A percentile compares a stretch with the other conserved stretches of the same genome.
These are phyloP conservation scores for Echeneis naucrates DNA, from an alignment of 2,797 vertebrate genomes.

Conservation along the genomic window DNA sequence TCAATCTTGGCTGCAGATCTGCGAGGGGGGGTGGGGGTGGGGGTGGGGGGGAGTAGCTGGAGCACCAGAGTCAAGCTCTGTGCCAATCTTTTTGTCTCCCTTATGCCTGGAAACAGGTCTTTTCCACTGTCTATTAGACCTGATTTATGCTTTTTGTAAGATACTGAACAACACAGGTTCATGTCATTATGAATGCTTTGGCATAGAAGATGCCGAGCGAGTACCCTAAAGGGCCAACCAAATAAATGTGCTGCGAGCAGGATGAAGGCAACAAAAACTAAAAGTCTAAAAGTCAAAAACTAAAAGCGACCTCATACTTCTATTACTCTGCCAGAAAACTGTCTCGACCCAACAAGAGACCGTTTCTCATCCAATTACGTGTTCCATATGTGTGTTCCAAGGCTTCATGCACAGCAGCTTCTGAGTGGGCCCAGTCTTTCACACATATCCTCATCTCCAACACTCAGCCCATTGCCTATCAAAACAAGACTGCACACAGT, in stretches of 20 bases:
- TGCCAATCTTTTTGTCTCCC: conserved; percentile 57
- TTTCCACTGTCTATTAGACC: conserved; percentile 78
- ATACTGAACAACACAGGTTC: conserved; percentile 76
- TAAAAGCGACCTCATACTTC: conserved; percentile 68
- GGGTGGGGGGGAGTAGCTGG: conserved; percentile 59
- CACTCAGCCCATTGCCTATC: conserved; percentile 65
- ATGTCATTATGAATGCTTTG: conserved; percentile 78
- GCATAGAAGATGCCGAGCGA: conserved; percentile 58
- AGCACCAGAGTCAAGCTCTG: conserved; percentile 49
- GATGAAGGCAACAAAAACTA: conserved; percentile 63
- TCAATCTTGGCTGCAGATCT: conserved; percentile 70
- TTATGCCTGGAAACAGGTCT: conserved; percentile 70
- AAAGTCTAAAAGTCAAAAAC: conserved; percentile 54
- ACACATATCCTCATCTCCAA: conserved; percentile 73
- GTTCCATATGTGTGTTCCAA: conserved; percentile 83
- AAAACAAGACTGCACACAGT: conserved; percentile 64
- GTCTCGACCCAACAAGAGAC: conserved; percentile 74
- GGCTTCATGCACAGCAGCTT: conserved; percentile 71
- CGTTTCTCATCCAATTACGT: conserved; percentile 83
- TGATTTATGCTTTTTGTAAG: conserved; percentile 70
- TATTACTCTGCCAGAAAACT: conserved; percentile 78
- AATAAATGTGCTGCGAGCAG: conserved; percentile 71
- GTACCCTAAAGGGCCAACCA: conserved; percentile 63
- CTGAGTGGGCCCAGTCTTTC: conserved; percentile 74
- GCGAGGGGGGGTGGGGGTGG: conserved; percentile 51